Conservation (phyloP, 2,113 vertebrate species). For the Ailurus styani region DNA sequence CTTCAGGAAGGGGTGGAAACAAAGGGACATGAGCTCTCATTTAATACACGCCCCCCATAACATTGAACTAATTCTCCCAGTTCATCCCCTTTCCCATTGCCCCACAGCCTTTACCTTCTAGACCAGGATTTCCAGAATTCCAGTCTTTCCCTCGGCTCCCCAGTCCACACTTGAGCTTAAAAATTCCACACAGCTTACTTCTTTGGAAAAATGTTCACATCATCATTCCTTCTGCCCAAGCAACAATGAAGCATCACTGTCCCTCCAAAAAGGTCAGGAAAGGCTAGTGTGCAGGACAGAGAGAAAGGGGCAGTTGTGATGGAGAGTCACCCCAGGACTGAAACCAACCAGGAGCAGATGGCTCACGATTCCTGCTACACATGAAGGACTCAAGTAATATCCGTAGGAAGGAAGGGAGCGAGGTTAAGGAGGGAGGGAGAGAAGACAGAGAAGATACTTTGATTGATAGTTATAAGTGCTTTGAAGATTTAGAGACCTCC, state of each 20-base stretch:
- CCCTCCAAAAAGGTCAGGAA: neutral
- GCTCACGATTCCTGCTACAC: fast-evolving
- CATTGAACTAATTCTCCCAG: neutral
- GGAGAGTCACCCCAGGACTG: neutral
- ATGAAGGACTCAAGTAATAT: neutral
- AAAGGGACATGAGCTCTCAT: neutral
- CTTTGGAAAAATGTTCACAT: neutral
- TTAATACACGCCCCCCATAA: neutral
- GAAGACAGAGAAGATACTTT: neutral
- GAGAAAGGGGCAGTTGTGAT: neutral
- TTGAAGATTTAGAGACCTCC: neutral
- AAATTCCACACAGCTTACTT: neutral
- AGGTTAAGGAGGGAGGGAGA: neutral
- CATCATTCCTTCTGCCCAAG: neutral
- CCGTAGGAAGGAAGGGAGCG: neutral
- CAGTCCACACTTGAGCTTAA: neutral
- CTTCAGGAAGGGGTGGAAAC: neutral
- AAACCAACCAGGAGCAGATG: neutral
- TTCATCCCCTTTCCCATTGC: neutral
- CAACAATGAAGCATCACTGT: neutral
- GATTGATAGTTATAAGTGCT: neutral
- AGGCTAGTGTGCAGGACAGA: neutral
- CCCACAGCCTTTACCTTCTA: neutral
- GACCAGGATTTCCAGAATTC: neutral
- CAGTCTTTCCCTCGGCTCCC: neutral